Evolutionary conservation across 92 coral and sea anemone species (phyloP), one percentile per base, ranked within the genome.

Genomic region (Epizoanthus rinbou): DNA sequence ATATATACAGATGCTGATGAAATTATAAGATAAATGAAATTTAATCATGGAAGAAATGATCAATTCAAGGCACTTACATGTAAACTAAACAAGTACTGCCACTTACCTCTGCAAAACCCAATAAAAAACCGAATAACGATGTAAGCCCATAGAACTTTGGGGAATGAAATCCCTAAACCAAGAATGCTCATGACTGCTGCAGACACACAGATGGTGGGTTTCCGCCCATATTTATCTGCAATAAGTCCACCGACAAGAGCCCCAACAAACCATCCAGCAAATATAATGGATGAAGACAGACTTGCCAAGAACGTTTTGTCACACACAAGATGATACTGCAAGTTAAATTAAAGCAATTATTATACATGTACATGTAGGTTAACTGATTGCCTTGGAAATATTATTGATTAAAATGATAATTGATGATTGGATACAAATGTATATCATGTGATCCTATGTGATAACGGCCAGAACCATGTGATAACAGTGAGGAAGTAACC

Each of bases 211-310:
- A 87, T 75, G 13, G 91, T 89, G 5, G 88, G 87, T 52, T 91
- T 91, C 18, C 94, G 85, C 23, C 94, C 94, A 81, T 84, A 91
- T 71, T 79, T 91, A 70, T 91, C 94, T 8, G 94, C 80, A n/a
- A 91, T 80, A 57, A 83, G 91, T 53, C 94, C 91, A 39, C 89
- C 85, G 69, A 91, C 19, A 21, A 91, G 68, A 53, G 89, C 88
- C 10, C 91, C 91, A 57, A 88, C 22, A 50, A 85, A 70, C 89
- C 89, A 87, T 8, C 94, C 94, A 75, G 90, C 78, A 52, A 91
- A 91, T 37, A 88, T 86, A 6, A 89, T 56, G 67, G 91, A 86
- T 17, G 87, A 57, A 21, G 91, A 85, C 13, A 88, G 68, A 57
- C 89, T 91, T 13, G 76, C 91, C 66, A 80, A 88, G 54, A 91